Percentiles rank a stretch among this genome's conserved stretches.
Conservation (phyloP, 2,113 vertebrate species). For the Rhodinocichla rosea region DNA sequence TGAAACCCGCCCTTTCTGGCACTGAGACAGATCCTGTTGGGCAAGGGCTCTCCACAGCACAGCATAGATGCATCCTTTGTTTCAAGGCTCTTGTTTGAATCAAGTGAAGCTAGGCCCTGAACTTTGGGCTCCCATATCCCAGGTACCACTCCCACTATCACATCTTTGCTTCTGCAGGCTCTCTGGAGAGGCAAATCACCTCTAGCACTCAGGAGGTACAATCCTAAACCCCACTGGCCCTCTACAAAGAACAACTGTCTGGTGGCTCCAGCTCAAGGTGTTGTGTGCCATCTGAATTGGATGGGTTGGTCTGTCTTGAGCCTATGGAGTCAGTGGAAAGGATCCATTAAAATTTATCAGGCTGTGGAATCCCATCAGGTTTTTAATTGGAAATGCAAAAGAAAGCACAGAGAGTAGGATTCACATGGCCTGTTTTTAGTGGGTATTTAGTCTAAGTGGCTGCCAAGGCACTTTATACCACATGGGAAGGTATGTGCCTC, state of each 20-base stretch:
- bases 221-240: rapidly evolving
- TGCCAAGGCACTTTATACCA: background rate
- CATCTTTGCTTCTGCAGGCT: background rate
- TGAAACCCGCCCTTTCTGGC: background rate
- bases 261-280: background rate
- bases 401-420: background rate
- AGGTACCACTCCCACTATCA: background rate
- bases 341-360: background rate
- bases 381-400: background rate
- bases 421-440: background rate
- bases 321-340: background rate
- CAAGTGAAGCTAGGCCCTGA: background rate
- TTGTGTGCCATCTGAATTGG: background rate
- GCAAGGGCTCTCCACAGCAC: background rate
- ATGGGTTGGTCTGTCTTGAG: background rate
- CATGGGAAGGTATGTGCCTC: background rate
- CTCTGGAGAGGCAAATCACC: background rate
- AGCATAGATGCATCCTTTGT: background rate
- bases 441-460: background rate
- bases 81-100: background rate
- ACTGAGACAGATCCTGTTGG: background rate
- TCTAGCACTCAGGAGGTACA: rapidly evolving
- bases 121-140: background rate
- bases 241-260: background rate
- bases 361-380: background rate